Base-by-base conservation (phyloP, 53 echinoderm and acorn worm species). In the Antedon mediterranea region DNA sequence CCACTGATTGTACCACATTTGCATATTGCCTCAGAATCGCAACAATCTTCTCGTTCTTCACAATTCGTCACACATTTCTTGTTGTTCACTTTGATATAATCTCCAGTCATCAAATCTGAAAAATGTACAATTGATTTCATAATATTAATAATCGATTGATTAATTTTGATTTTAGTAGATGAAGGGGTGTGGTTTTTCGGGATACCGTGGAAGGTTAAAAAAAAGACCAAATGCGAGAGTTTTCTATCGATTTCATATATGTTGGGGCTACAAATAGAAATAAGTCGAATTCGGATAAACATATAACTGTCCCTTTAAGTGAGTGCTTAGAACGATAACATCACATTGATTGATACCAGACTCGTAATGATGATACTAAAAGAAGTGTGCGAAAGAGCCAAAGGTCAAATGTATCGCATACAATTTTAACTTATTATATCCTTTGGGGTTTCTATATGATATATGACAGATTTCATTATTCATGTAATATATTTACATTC, bases 1-100 rank as follows among this genome's bases (percentile, higher is more conserved):
- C 98, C 98, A 0, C 90, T 98, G 43, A 90, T 90, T 0, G 88
- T 98, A 28, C 98, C 98, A 79, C 98, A 98, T n/a, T 86, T 79
- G 70, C 98, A 98, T 3, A 86, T 82, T 4, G 98, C 98, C 26
- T 76, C 74, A 11, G 80, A 37, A 29, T 93, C 86, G 34, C 98
- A 98, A 77, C 97, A 97, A 23, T 79, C n/a, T 3, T 75, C 43
- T 20, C 78, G 81, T 7, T 75, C 83, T 28, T 75, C 71, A 57
- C 57, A 57, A 57, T 57, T 57, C 23, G 82, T 84, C n/a, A n/a
- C n/a, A 71, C 98, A 98, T 57, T 84, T 84, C 0, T 71, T 80
- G 18, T 75, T 76, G 18, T 34, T 77, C 85, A 93, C 91, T n/a
- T 81, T 79, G 14, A 98, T 76, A 77, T 90, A 92, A 30, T 88